A percentile compares a stretch with the other conserved stretches of the same genome.
Conservation (phyloP, 2,797 vertebrate species). For the Myotis pilosus region DNA sequence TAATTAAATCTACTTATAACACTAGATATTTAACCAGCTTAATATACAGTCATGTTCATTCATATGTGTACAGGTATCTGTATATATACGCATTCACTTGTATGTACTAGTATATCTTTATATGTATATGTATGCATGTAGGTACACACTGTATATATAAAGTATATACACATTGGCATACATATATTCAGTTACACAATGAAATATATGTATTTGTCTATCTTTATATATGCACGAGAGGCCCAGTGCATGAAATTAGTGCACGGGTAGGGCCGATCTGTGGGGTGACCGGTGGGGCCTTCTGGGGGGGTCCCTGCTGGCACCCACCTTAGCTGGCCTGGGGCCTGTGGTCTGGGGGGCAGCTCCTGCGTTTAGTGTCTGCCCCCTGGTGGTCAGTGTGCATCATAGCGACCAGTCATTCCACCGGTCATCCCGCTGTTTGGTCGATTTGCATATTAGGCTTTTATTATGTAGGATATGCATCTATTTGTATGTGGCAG, state of each 20-base stretch:
- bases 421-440: rapidly evolving
- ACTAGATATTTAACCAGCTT: neutral
- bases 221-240: neutral
- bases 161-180: too few species aligned
- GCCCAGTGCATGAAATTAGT: too few species aligned
- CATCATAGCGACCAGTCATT: too few species aligned
- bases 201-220: neutral
- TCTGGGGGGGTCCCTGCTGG: too few species aligned
- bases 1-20: neutral
- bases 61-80: neutral
- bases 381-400: too few species aligned
- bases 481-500: neutral
- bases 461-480: neutral
- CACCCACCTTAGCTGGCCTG: too few species aligned
- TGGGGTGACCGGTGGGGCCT: too few species aligned
- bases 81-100: too few species aligned
- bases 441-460: too few species aligned
- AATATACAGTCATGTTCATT: neutral
- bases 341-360: too few species aligned
- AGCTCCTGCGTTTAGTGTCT: too few species aligned
- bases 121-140: neutral
- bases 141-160: neutral
- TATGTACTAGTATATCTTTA: neutral
- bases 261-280: too few species aligned
- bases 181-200: neutral